Conservation (phyloP, 2,797 vertebrate genomes). For the Cottoperca gobio region DNA sequence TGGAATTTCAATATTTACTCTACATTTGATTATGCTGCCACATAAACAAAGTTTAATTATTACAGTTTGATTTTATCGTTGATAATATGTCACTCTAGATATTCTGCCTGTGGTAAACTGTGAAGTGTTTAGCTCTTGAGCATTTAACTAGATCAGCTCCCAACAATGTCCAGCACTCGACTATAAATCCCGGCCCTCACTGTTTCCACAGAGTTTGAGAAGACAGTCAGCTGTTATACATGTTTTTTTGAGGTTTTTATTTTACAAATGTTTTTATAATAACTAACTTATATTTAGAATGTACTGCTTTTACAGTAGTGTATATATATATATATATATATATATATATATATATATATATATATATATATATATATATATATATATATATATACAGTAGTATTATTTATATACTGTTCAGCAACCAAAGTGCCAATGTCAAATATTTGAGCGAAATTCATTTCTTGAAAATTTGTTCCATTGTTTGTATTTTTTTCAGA, state of each 20-base stretch:
- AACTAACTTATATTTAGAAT: background rate
- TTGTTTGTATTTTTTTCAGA: conserved; percentile 80
- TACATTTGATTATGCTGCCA: conserved; percentile 1
- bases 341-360: too few species aligned
- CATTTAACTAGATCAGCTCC: too few species aligned
- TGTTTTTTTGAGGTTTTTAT: background rate
- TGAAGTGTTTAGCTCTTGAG: background rate
- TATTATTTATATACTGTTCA: background rate
- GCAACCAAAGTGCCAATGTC: background rate
- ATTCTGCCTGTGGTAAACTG: conserved; percentile 35
- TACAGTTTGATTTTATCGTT: too few species aligned
- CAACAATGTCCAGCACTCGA: background rate
- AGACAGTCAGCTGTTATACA: background rate
- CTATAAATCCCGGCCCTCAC: conserved; percentile 1
- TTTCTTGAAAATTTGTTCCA: background rate
- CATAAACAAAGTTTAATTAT: conserved; percentile 8
- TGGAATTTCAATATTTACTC: conserved; percentile 16
- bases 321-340: too few species aligned
- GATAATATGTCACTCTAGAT: background rate
- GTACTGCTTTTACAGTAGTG: too few species aligned
- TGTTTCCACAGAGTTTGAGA: background rate
- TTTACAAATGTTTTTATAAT: conserved; percentile 2
- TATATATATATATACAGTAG: too few species aligned
- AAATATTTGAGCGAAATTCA: background rate
- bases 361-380: too few species aligned